phyloP scores from a whole-genome alignment of 2,797 vertebrate genomes.

The Myoxocephalus aenaeus region DNA sequence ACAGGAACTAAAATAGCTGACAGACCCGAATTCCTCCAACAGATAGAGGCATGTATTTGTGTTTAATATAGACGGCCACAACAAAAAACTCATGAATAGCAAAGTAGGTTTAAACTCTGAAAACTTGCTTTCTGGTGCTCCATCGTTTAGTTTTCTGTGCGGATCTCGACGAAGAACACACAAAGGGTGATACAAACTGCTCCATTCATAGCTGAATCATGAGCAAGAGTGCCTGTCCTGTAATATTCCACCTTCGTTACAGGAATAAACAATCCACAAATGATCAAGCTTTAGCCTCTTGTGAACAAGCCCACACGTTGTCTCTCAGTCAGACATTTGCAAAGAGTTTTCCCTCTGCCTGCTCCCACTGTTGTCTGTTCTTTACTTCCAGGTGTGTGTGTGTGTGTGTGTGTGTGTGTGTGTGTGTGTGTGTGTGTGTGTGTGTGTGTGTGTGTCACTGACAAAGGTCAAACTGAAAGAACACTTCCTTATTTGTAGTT shows the following conservation, averaged over 20 bases:
- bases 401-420: conserved; percentile 43
- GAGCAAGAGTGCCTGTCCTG: conserved; percentile 10
- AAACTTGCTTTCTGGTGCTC: background rate
- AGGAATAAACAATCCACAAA: conserved; percentile 8
- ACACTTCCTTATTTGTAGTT: conserved; percentile 83
- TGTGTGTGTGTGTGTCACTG: conserved; percentile 21
- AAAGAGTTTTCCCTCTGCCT: conserved; percentile 28
- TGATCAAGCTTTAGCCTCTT: background rate
- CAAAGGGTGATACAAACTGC: background rate
- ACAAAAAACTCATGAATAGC: conserved; percentile 6
- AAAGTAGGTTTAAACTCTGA: conserved; percentile 11
- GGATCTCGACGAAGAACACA: background rate
- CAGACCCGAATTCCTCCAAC: conserved; percentile 65
- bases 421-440: conserved; percentile 46
- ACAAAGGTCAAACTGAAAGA: conserved; percentile 75
- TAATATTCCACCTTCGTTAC: conserved; percentile 11
- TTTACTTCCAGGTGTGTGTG: conserved; percentile 67
- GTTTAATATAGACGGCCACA: conserved; percentile 25
- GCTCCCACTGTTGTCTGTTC: conserved; percentile 26
- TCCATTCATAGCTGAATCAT: conserved; percentile 22
- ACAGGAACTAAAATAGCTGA: conserved; percentile 80
- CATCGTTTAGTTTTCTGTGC: conserved; percentile 6
- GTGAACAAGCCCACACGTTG: background rate
- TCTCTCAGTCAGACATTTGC: conserved; percentile 18
- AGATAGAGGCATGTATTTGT: conserved; percentile 28